Percentiles rank a stretch among this genome's conserved stretches.
These are phyloP conservation scores for Syrmaticus mikado DNA, from an alignment of 2,113 vertebrate species.

Conservation along the genomic window DNA sequence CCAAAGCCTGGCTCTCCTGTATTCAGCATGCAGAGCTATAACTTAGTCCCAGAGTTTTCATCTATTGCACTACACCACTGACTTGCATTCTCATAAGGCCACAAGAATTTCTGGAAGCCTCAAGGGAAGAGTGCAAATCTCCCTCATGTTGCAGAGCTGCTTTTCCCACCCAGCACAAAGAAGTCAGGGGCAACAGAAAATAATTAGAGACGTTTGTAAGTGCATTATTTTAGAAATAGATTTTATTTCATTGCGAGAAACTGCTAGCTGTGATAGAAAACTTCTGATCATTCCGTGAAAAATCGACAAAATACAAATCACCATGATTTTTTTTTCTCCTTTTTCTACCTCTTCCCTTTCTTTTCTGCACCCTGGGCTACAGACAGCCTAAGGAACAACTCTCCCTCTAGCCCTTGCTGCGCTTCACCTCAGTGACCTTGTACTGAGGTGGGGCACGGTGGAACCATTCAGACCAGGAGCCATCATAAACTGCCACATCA, in stretches of 20 bases:
- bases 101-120: neutral
- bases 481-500: constrained; percentile 87
- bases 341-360: neutral
- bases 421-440: constrained; percentile 81
- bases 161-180: neutral
- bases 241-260: constrained; percentile 64
- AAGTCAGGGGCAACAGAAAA: neutral
- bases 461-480: constrained; percentile 94
- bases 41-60: neutral
- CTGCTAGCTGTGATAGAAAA: neutral
- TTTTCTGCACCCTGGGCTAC: neutral
- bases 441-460: constrained; percentile 81
- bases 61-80: neutral
- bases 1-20: neutral
- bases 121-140: neutral
- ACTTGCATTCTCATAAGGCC: neutral
- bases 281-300: neutral
- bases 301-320: neutral
- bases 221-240: neutral
- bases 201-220: neutral
- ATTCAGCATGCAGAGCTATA: neutral
- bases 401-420: constrained; percentile 58
- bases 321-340: neutral
- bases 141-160: neutral
- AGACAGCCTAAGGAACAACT: neutral